Percentiles rank a stretch among this genome's conserved stretches.
phyloP scores from a whole-genome alignment of 2,797 vertebrate genomes.

The Aeoliscus strigatus region DNA sequence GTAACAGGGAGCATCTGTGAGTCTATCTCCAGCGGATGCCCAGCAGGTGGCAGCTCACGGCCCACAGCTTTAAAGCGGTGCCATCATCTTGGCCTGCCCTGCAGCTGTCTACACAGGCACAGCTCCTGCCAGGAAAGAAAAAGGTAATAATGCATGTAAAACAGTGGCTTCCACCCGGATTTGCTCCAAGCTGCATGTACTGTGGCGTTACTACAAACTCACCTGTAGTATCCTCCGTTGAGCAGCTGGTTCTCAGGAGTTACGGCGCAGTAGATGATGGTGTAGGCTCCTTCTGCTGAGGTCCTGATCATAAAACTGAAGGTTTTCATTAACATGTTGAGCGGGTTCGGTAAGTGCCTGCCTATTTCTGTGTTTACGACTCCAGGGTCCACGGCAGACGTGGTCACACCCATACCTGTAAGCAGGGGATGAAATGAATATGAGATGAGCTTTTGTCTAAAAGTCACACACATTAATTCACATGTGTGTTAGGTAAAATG shows the following conservation, averaged over 20 bases:
- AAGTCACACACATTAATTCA: not conserved
- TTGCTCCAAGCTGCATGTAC: too few species aligned
- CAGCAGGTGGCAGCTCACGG: conserved; percentile 71
- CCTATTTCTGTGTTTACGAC: conserved; percentile 58
- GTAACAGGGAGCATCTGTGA: not conserved
- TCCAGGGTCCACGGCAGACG: conserved; percentile 69
- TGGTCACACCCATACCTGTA: conserved; percentile 62
- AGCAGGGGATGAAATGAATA: not conserved
- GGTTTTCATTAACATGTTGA: conserved; percentile 37
- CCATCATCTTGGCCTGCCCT: conserved; percentile 65
- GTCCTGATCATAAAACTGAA: conserved; percentile 54
- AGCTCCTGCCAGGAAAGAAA: conserved; percentile 50
- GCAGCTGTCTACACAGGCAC: conserved; percentile 39
- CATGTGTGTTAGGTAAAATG: not conserved
- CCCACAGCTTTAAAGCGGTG: conserved; percentile 69
- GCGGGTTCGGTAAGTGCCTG: conserved; percentile 49
- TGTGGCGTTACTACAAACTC: conserved; percentile 15
- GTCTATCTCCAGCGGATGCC: conserved; percentile 71
- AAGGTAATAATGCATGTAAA: not conserved
- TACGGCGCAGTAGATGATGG: conserved; percentile 63
- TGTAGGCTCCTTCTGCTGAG: conserved; percentile 69
- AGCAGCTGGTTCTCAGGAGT: conserved; percentile 60
- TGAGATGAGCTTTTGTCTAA: not conserved
- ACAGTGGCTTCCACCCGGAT: not conserved
- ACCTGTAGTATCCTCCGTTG: conserved; percentile 71